phyloP scores from a whole-genome alignment of 2,113 vertebrate species.

The Gorsachius goisagi region DNA sequence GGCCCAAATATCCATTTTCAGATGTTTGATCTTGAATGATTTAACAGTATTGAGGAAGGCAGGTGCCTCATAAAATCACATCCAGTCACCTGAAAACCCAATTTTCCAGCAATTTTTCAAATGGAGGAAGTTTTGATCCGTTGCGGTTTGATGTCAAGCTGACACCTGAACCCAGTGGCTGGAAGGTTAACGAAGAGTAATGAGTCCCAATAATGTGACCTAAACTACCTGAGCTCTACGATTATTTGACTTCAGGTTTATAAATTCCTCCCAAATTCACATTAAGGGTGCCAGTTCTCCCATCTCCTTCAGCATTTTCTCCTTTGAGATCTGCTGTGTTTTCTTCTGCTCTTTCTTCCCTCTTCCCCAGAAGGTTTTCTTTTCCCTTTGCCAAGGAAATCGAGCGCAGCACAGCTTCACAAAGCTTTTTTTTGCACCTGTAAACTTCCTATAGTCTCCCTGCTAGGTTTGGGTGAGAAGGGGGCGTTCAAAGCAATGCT shows the following conservation, averaged over 20 bases:
- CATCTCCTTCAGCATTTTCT: background rate
- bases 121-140: background rate
- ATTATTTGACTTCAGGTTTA: background rate
- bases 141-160: background rate
- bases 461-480: background rate
- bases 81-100: background rate
- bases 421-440: background rate
- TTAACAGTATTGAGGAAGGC: background rate
- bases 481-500: background rate
- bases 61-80: background rate
- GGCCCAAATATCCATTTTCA: background rate
- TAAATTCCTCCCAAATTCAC: background rate
- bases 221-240: background rate
- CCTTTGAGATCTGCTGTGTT: background rate
- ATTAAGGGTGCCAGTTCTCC: background rate
- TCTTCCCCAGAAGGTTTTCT: background rate
- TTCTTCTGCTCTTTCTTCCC: background rate
- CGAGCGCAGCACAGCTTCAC: accelerated
- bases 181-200: constrained; percentile 2
- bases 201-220: background rate
- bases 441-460: background rate
- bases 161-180: background rate
- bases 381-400: background rate
- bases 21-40: background rate
- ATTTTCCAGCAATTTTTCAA: constrained; percentile 14